Percentiles rank a stretch among this genome's conserved stretches.
Evolutionary conservation across 2,888 invertebrate genomes (phyloP).

Genomic region (Xanthia icteritia): DNA sequence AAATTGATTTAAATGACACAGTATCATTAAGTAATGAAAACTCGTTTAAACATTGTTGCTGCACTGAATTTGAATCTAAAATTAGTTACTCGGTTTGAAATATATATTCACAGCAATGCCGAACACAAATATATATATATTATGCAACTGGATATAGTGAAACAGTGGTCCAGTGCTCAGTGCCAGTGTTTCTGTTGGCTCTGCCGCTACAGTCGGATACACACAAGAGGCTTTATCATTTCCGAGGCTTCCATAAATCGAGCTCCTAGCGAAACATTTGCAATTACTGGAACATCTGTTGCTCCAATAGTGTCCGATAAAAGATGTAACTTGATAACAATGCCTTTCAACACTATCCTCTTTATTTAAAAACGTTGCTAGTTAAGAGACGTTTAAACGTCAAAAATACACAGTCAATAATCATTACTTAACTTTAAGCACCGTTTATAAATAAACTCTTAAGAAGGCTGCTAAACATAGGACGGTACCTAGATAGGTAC

Average conservation of each 20-base stretch:
- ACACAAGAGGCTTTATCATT: slow-evolving; percentile 61
- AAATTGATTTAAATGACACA: neutral
- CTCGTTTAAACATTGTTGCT: neutral
- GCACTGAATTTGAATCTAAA: slow-evolving; percentile 14
- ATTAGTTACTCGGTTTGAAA: neutral
- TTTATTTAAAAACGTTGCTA: neutral
- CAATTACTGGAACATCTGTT: slow-evolving; percentile 60
- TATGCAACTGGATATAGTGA: slow-evolving; percentile 28
- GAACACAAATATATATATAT: slow-evolving; percentile 14
- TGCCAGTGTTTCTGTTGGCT: slow-evolving; percentile 32
- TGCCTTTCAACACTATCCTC: neutral
- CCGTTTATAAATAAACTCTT: neutral
- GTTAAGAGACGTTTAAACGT: neutral
- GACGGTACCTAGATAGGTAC: neutral
- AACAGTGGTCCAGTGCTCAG: slow-evolving; percentile 25
- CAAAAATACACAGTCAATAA: neutral
- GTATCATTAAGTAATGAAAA: neutral
- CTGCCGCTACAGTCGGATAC: slow-evolving; percentile 35
- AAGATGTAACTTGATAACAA: slow-evolving; percentile 39
- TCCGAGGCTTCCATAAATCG: slow-evolving; percentile 60
- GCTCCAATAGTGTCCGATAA: slow-evolving; percentile 44
- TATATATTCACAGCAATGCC: neutral
- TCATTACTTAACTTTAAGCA: neutral
- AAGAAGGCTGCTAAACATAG: neutral
- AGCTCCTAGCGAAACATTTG: slow-evolving; percentile 51